Evolutionary conservation across 2,888 invertebrate genomes (phyloP), one percentile per base, ranked within the genome.

Genomic region (Actias luna): DNA sequence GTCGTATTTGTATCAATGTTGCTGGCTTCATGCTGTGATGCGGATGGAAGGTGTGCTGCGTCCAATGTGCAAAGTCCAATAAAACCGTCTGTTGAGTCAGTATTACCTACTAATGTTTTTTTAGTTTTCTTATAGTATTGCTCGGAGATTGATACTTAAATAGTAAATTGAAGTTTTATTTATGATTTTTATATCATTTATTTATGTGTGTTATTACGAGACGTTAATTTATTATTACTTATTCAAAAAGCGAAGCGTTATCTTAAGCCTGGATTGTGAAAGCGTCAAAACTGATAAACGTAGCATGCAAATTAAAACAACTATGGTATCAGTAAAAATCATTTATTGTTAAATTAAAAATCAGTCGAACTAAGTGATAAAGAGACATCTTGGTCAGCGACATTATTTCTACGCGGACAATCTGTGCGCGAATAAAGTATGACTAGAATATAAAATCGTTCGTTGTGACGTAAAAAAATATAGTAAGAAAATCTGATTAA

Each of bases 361-460:
- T 92, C 92, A 92, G 92, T 92, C 88, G 89, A 89, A 87, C 88
- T 88, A 85, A 81, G 84, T 87, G 87, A 85, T 85, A 85, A 84
- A 83, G 87, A 85, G 85, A 84, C 83, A 80, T 84, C 83, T 87
- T 84, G 84, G 83, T 85, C 86, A 86, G 85, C 83, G 82, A 78
- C 76, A 76, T 77, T 76, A 73, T 69, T 74, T 79, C 77, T 80
- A 80, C 78, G 78, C 79, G 74, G 73, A 78, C 63, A 36, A n/a
- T 76, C 79, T 81, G 84, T 82, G 78, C 79, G 87, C 86, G 55
- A 55, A 55, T 55, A 83, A 70, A 81, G 82, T 80, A 83, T 85
- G 84, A 85, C 85, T 88, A 84, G 81, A 83, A 76, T 74, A 76
- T 77, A 77, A 78, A 75, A 77, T 85, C 84, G 83, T 84, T 86